Percentiles rank a stretch among this genome's conserved stretches.
phyloP scores from a whole-genome alignment of 2,113 vertebrate species.

The Psittacara wagleri region DNA sequence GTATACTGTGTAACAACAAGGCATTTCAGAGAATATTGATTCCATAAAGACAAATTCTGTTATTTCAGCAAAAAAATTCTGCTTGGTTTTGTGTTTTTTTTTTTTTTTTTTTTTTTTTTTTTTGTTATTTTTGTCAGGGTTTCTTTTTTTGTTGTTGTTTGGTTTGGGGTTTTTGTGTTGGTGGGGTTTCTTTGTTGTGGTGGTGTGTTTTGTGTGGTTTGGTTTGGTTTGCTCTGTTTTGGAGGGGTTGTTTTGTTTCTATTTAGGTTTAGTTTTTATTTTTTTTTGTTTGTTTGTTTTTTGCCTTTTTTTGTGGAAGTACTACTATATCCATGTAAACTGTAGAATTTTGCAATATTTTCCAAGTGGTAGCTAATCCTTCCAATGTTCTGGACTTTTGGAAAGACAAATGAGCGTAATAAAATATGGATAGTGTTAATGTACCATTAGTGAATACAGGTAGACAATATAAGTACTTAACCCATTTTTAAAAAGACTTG shows the following conservation, averaged over 20 bases:
- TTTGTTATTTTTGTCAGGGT: not conserved
- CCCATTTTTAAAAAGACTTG: not conserved
- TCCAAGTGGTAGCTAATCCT: not conserved
- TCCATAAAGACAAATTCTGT: not conserved
- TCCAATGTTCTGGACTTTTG: not conserved
- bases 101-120: not conserved
- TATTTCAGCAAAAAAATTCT: not conserved
- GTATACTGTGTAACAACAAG: not conserved
- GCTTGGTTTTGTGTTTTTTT: not conserved
- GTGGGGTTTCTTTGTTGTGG: not conserved
- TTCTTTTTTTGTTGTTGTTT: not conserved
- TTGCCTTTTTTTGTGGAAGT: not conserved
- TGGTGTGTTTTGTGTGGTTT: not conserved
- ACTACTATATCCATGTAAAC: not conserved
- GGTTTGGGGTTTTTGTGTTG: not conserved
- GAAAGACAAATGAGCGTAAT: not conserved
- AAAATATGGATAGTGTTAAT: not conserved
- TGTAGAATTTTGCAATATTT: not conserved
- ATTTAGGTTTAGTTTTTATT: not conserved
- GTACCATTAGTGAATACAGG: not conserved
- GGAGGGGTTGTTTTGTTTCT: fast-evolving
- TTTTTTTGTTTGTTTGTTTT: not conserved
- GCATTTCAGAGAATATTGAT: not conserved
- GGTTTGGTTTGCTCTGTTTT: not conserved
- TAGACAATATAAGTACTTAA: not conserved